Evolutionary conservation across 2,888 invertebrate genomes (phyloP).

Genomic region (Melanotus villosus): DNA sequence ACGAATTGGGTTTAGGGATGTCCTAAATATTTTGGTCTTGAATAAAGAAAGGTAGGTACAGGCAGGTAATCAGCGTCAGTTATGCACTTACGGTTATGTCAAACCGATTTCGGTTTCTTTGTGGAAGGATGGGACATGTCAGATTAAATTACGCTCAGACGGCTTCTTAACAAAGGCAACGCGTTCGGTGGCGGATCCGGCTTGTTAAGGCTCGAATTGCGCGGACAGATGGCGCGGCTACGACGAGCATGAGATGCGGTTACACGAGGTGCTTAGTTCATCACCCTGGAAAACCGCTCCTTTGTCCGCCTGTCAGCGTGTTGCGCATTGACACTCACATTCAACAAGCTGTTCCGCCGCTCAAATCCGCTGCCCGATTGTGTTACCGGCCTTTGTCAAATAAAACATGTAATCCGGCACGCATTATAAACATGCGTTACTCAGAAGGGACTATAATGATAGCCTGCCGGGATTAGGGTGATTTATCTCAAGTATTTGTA

Average conservation of each 20-base stretch:
- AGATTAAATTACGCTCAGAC: slow-evolving; percentile 51
- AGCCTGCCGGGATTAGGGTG: slow-evolving; percentile 63
- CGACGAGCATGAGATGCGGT: slow-evolving; percentile 61
- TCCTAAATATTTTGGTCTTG: slow-evolving; percentile 35
- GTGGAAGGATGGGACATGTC: slow-evolving; percentile 48
- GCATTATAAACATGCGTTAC: slow-evolving; percentile 64
- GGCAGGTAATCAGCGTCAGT: slow-evolving; percentile 46
- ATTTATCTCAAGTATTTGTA: slow-evolving; percentile 67
- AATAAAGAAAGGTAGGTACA: slow-evolving; percentile 30
- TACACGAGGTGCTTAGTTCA: slow-evolving; percentile 66
- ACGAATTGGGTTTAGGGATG: background rate
- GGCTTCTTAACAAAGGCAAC: slow-evolving; percentile 52
- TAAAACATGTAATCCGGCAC: slow-evolving; percentile 66
- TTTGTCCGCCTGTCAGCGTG: slow-evolving; percentile 66
- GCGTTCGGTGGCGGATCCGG: slow-evolving; percentile 55
- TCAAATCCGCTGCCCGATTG: slow-evolving; percentile 57
- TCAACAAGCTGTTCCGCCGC: slow-evolving; percentile 64
- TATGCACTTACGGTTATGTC: slow-evolving; percentile 47
- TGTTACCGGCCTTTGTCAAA: slow-evolving; percentile 61
- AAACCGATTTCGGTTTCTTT: slow-evolving; percentile 46
- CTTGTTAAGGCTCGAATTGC: slow-evolving; percentile 55
- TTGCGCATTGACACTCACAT: slow-evolving; percentile 65
- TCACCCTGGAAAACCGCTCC: slow-evolving; percentile 68
- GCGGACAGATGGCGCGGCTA: slow-evolving; percentile 54
- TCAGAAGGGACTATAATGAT: slow-evolving; percentile 59